Percentiles rank a stretch among this genome's conserved stretches.
These are phyloP conservation scores for Bathynomus jamesi DNA, from an alignment of 1,140 invertebrate genomes.

Conservation along the genomic window DNA sequence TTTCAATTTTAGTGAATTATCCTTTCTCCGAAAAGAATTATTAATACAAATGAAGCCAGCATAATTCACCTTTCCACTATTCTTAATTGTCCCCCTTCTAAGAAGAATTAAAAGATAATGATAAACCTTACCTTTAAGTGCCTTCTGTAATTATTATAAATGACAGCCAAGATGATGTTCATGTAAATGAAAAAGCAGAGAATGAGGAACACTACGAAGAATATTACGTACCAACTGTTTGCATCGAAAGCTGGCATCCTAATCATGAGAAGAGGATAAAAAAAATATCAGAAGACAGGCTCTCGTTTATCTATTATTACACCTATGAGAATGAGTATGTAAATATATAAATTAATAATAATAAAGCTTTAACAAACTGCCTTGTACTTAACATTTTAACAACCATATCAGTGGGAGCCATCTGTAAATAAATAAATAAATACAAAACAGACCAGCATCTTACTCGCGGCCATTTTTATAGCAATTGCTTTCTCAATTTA, in stretches of 20 bases:
- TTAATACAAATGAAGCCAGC: too few species aligned
- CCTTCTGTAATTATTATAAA: constrained; percentile 51
- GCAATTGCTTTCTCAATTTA: too few species aligned
- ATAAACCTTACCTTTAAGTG: constrained; percentile 49
- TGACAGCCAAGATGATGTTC: constrained; percentile 51
- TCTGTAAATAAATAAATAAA: background rate
- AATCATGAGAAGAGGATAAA: constrained; percentile 9
- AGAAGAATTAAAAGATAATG: too few species aligned
- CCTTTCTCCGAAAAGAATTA: too few species aligned
- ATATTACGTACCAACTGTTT: constrained; percentile 41
- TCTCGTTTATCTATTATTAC: background rate
- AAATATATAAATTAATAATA: background rate
- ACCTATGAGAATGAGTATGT: background rate
- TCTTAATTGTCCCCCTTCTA: too few species aligned
- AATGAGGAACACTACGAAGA: constrained; percentile 48
- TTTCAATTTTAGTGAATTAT: too few species aligned
- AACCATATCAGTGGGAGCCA: background rate
- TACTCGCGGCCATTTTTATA: too few species aligned
- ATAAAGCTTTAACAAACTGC: background rate
- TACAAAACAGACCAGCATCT: background rate
- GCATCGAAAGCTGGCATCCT: constrained; percentile 48
- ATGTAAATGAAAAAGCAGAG: constrained; percentile 51
- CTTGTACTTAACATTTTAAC: background rate
- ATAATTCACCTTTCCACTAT: too few species aligned
- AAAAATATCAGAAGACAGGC: background rate